Evolutionary conservation across 2,888 invertebrate genomes (phyloP), one percentile per base, ranked within the genome.

Genomic region (Toxonevra muliebris): DNA sequence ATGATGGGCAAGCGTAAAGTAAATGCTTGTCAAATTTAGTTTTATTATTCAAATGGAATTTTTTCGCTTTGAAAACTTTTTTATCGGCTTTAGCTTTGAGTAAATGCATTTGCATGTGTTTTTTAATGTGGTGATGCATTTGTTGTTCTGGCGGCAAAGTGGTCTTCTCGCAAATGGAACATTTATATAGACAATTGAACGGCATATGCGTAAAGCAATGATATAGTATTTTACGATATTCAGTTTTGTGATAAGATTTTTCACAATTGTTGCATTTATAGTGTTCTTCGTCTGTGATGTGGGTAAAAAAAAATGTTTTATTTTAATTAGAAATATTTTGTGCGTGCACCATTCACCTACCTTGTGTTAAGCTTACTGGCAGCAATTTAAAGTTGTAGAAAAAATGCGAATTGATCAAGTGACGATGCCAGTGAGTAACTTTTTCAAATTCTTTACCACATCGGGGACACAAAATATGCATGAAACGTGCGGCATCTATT

Each of bases 371-470:
- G 12, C 3, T 61, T 9, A 61, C 61, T 9, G 48, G 57, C 20
- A 66, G 45, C 61, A 57, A 57, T 57, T 66, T 61, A 12, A 66
- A 30, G 55, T 66, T 61, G 43, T 66, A 61, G 30, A 55, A 66
- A 52, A 41, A 57, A 13, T 69, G 69, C 15, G 66, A 43, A 53
- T 61, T 66, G 19, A 66, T 61, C 19, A 69, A 58, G n/a, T 69
- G 69, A 4, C 66, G 63, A 12, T 64, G 60, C 61, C 66, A 54
- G 17, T 61, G 63, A 0, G 69, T 19, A 11, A 54, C 50, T 50
- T 65, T 61, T 11, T 59, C 60, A 40, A 69, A 66, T 12, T 66
- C 64, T 61, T 66, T 64, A 41, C 69, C 69, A 17, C 69, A 69
- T 9, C 53, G 50, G 2, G 67, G 67, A 50, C 67, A 67, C 11